Percentiles rank a stretch among this genome's conserved stretches.
Conservation (phyloP, 2,888 invertebrate species). For the Notocelia uddmanniana region DNA sequence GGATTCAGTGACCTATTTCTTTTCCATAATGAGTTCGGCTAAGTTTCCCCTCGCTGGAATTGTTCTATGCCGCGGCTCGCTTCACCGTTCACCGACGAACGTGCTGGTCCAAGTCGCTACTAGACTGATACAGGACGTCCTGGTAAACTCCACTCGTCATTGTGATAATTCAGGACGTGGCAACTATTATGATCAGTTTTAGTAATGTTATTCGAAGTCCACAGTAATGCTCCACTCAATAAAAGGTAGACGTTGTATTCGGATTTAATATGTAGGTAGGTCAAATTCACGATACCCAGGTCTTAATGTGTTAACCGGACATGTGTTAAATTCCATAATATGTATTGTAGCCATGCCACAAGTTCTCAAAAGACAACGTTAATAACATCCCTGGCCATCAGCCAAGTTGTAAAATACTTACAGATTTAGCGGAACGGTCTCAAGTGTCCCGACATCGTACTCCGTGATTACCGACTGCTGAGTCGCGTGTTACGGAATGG, state of each 20-base stretch:
- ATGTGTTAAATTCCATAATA: too few species aligned
- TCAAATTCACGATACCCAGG: too few species aligned
- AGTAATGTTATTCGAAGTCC: too few species aligned
- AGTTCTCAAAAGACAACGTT: not conserved
- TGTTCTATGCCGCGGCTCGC: slow-evolving; percentile 2
- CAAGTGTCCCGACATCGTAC: not conserved
- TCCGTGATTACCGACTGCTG: too few species aligned
- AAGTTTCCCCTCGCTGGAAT: slow-evolving; percentile 25
- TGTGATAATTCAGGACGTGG: too few species aligned
- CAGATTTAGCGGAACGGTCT: slow-evolving; percentile 5
- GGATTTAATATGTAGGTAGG: too few species aligned
- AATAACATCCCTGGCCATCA: not conserved
- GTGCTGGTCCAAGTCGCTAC: not conserved
- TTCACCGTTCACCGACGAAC: not conserved
- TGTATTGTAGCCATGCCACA: not conserved
- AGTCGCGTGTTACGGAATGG: not conserved
- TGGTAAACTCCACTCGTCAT: too few species aligned
- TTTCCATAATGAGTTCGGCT: slow-evolving; percentile 42
- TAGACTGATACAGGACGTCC: not conserved
- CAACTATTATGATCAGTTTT: too few species aligned
- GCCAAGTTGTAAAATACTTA: slow-evolving; percentile 11
- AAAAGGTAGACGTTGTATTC: too few species aligned
- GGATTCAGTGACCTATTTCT: slow-evolving; percentile 41
- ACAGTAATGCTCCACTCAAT: too few species aligned
- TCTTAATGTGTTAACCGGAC: too few species aligned